Base-by-base conservation (phyloP, 2,113 vertebrate species). In the Tor tambroides region DNA sequence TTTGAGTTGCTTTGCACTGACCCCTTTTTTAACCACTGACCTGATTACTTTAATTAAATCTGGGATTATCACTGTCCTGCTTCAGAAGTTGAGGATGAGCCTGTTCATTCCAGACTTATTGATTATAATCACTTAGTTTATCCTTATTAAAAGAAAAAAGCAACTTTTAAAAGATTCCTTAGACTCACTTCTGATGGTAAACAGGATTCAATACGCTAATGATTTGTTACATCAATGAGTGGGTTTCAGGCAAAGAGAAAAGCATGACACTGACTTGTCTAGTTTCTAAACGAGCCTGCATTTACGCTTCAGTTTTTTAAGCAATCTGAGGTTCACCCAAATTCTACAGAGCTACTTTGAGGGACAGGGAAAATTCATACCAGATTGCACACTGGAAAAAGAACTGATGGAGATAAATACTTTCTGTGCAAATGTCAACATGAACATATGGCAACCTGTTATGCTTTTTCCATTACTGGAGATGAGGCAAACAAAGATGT, bases 191-290 rank as follows among this genome's bases (percentile, higher is more conserved):
- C 30, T 46, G 30, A 76, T 54, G 15, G 59, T 81, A 67, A 78
- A 26, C 17, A 26, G 63, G 77, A 84, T 80, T 86, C 19, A 84
- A 79, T 85, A 69, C 82, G n/a, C 56, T 21, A 54, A 87, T 77
- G 67, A 87, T 46, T 5, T 11, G 65, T 86, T 80, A 72, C 21
- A 10, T 41, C 35, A 74, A 11, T 56, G 54, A 84, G 51, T n/a
- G 23, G 14, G 30, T 79, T 30, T 67, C 61, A 80, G 67, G 65
- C 35, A 71, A 12, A 32, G 8, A 43, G 54, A 83, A 49, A 65
- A 67, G 49, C 43, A 19, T 41, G 28, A 72, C 51, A 74, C 30
- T 2, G 38, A 79, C 23, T 41, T 35, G 72, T 72, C 21, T 77
- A 67, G 10, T 69, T 59, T 71, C 67, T 15, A 74, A 88, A 84